Conservation (phyloP, 2,113 vertebrate species). For the Odobenus rosmarus region DNA sequence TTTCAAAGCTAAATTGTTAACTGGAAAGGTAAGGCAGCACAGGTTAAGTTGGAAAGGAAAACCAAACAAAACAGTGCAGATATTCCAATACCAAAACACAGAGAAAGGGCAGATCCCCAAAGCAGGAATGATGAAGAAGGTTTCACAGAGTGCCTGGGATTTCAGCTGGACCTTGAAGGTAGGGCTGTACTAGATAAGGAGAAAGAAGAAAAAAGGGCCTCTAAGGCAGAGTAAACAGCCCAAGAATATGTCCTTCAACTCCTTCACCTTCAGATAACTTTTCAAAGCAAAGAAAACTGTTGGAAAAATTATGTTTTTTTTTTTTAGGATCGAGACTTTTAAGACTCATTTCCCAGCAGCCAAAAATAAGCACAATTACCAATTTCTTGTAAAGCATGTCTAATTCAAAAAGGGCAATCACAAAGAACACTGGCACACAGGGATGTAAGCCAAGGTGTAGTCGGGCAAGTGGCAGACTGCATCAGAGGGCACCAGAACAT, state of each 20-base stretch:
- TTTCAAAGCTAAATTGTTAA: neutral
- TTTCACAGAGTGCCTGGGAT: neutral
- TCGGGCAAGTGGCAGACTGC: neutral
- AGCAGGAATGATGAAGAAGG: neutral
- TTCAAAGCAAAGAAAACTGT: neutral
- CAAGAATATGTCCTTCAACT: neutral
- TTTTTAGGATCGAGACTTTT: neutral
- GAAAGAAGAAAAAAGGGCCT: neutral
- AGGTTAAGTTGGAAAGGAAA: neutral
- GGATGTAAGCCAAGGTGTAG: neutral
- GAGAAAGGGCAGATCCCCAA: neutral
- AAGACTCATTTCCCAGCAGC: constrained; percentile 2
- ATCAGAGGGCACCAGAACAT: neutral
- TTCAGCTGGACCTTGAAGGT: neutral
- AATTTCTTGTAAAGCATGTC: constrained; percentile 2
- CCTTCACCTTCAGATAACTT: neutral
- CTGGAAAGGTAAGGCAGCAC: neutral
- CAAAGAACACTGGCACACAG: neutral
- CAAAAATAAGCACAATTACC: neutral
- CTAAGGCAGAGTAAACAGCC: neutral
- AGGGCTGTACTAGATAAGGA: neutral
- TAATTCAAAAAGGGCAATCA: neutral
- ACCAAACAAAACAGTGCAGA: neutral
- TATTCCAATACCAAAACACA: neutral
- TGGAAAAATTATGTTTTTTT: neutral